A percentile compares a stretch with the other conserved stretches of the same genome.
Conservation (phyloP, 2,797 vertebrate species). For the Sebastes vulpes region DNA sequence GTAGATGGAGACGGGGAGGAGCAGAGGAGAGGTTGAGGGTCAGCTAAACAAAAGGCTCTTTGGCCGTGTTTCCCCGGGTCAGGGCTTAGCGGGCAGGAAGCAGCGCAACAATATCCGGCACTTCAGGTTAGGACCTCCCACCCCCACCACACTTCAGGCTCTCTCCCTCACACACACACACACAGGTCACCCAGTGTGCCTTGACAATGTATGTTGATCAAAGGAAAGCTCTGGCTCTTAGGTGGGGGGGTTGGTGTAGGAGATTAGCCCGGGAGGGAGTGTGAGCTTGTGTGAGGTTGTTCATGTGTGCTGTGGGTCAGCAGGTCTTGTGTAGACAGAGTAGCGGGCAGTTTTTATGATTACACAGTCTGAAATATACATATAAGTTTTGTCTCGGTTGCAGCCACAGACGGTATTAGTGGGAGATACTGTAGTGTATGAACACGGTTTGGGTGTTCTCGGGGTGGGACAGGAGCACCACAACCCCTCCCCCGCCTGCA, state of each 20-base stretch:
- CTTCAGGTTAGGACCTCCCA: constrained; percentile 73
- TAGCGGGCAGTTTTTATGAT: constrained; percentile 15
- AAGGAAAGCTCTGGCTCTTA: constrained; percentile 66
- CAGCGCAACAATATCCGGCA: constrained; percentile 81
- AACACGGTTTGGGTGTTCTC: background rate
- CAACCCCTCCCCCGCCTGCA: too few species aligned
- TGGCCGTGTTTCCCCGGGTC: constrained; percentile 70
- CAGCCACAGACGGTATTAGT: background rate
- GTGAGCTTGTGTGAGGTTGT: constrained; percentile 47
- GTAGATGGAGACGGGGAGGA: constrained; percentile 42
- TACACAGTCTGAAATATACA: background rate
- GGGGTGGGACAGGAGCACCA: too few species aligned
- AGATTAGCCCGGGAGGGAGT: constrained; percentile 60
- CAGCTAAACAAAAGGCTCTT: constrained; percentile 81
- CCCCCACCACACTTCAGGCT: constrained; percentile 33
- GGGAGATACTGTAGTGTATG: background rate
- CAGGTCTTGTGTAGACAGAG: constrained; percentile 33
- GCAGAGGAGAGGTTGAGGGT: constrained; percentile 70
- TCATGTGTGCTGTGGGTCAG: constrained; percentile 57
- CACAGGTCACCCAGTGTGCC: constrained; percentile 72
- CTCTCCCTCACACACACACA: constrained; percentile 30
- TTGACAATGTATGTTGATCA: constrained; percentile 83
- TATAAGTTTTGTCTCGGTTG: background rate
- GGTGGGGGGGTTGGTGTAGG: constrained; percentile 28
- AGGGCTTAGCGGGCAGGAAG: constrained; percentile 84